Evolutionary conservation across 2,888 invertebrate genomes (phyloP), one percentile per base, ranked within the genome.

Genomic region (Noctua comes): DNA sequence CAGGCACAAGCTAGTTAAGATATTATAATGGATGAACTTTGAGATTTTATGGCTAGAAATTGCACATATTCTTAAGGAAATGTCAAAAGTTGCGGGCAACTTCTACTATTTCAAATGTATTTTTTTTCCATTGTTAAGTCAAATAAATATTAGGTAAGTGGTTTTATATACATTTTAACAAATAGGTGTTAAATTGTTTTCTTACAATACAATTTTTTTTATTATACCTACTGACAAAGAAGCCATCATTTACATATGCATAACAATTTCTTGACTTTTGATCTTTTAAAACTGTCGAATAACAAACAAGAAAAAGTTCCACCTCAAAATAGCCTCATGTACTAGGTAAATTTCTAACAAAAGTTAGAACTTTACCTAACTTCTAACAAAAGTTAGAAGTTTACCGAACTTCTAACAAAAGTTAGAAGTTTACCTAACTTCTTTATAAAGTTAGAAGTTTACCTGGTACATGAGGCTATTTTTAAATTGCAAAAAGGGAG

Each of bases 141-240:
- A 5, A 24, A 24, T 11, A 8, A 27, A n/a, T 18, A 68, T 51
- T 43, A 10, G 18, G 2, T 18, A n/a, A 43, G 4, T 5, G 10
- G 5, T n/a, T 51, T n/a, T 18, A 8, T 54, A 21, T 43, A 46
- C 21, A 18, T 21, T 18, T 43, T 69, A 27, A 16, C 48, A 75
- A 62, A 24, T 36, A 73, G n/a, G 64, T 75, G 75, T 40, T 24
- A 51, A 1, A 24, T 74, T 24, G 48, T 62, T 36, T 46, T n/a
- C 21, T 36, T 46, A 46, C 54, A 46, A 73, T 43, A 57, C 2
- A 57, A n/a, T 74, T 73, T 57, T 27, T 7, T 43, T 71, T 27
- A 57, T 74, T 24, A 21, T 16, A 40, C 13, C 21, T 21, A 40
- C 3, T 27, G 43, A 5, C 8, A 36, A 40, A 5, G 21, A 51